Base-by-base conservation (phyloP, 2,113 vertebrate species). In the Tragelaphus imberbis region DNA sequence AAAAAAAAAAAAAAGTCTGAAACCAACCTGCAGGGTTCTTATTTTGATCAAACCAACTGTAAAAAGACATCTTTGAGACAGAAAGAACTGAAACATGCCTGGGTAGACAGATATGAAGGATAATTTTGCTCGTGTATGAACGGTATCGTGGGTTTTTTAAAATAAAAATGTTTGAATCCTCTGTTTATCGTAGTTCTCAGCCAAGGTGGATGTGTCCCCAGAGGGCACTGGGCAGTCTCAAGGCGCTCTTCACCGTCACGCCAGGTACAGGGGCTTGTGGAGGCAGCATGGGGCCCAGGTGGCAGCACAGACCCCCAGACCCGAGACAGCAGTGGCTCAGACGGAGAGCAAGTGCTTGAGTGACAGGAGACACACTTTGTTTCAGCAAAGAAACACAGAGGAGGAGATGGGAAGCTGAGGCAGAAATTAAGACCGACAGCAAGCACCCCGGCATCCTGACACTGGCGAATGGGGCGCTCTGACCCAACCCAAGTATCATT, bases 181-280 rank as follows among this genome's bases (percentile, higher is more conserved):
- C 16, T 19, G 21, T 56, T 49, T 58, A 58, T 4, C 87, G 10
- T 12, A 56, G 63, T 80, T 84, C 65, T 92, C 55, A 93, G 63
- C 79, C 63, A 84, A 25, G 55, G 3, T 30, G 19, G 63, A 5
- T 7, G 21, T 77, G 58, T 40, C 65, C 71, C 63, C 49, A 47
- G 3, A 17, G 40, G 3, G 84, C 56, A 63, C 6, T 5, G 5
- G 71, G 21, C 36, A 65, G 63, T 17, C 59, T 36, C 5, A 3
- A 59, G 15, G 27, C 2, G 2, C 14, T 53, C 49, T 19, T 7
- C 23, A 44, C 4, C 49, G 5, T 51, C 61, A 94, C n/a, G 16
- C 40, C 33, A 2, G 81, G 15, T 5, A 7, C 2, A 0, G 4
- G 3, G 49, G 49, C 49, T 11, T 49, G 49, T 7, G 23, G 25